These are phyloP conservation scores for Leuciscus idus DNA, from an alignment of 2,113 vertebrate genomes.

Conservation along the genomic window DNA sequence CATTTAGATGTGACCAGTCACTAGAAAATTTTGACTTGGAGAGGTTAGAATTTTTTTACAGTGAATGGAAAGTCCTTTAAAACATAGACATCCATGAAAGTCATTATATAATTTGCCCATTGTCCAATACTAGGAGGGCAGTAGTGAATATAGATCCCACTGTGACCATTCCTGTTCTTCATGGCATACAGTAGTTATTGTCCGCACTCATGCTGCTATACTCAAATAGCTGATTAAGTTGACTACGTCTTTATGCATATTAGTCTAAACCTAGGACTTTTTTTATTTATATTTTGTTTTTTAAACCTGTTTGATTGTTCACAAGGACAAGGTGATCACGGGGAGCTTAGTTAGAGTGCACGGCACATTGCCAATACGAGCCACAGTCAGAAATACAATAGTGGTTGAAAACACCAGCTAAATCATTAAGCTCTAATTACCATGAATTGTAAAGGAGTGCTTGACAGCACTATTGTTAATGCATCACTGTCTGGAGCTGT, in stretches of 20 bases:
- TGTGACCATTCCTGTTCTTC: not conserved
- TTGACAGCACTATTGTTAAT: constrained; percentile 31
- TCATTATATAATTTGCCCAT: not conserved
- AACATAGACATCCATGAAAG: not conserved
- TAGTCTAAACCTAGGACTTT: not conserved
- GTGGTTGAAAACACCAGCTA: constrained; percentile 15
- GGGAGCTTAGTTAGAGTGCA: not conserved
- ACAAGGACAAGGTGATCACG: not conserved
- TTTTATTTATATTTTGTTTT: not conserved
- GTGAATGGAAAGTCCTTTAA: too few species aligned
- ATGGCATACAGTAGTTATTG: not conserved
- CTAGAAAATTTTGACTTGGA: too few species aligned
- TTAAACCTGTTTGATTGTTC: not conserved
- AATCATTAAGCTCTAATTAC: constrained; percentile 43
- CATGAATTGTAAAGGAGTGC: constrained; percentile 30
- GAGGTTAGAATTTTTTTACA: too few species aligned
- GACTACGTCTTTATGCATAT: not conserved
- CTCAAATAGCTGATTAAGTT: constrained; percentile 1
- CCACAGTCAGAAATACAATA: constrained; percentile 24
- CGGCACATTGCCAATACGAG: not conserved
- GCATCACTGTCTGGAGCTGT: constrained; percentile 9
- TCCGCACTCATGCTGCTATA: not conserved
- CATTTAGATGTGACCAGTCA: too few species aligned
- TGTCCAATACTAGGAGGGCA: not conserved
- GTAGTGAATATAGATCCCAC: not conserved